Conservation (phyloP, 2,888 invertebrate genomes). For the Drosophila lutescens region DNA sequence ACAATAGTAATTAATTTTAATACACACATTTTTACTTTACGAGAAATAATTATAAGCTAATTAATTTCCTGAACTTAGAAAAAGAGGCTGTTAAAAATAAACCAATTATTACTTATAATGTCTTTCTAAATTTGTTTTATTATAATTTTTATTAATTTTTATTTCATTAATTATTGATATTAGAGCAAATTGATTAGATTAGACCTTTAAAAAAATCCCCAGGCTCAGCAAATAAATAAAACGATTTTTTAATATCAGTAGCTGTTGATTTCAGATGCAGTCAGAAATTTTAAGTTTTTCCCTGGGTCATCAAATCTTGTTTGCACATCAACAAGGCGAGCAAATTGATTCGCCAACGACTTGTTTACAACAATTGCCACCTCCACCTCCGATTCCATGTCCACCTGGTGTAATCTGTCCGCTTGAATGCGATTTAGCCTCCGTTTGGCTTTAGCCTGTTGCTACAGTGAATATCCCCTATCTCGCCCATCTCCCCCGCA, state of each 20-base stretch:
- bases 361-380: conserved; percentile 73
- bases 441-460: conserved; percentile 45
- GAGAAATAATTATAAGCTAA: too few species aligned
- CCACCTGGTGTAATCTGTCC: conserved; percentile 43
- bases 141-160: too few species aligned
- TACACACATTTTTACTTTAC: too few species aligned
- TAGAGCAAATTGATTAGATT: background rate
- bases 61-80: too few species aligned
- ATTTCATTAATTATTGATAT: background rate
- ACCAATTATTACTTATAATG: too few species aligned
- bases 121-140: too few species aligned
- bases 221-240: background rate
- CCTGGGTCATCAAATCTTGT: conserved; percentile 9
- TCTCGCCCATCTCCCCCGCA: conserved; percentile 11
- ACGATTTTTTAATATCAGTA: background rate
- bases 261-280: background rate
- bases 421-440: conserved; percentile 26
- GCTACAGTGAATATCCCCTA: conserved; percentile 42
- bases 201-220: background rate
- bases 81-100: too few species aligned
- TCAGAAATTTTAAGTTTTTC: background rate
- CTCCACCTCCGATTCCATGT: conserved; percentile 34
- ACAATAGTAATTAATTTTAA: too few species aligned
- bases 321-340: conserved; percentile 26
- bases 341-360: conserved; percentile 58